Evolutionary conservation across 2,888 invertebrate species (phyloP), one percentile per base, ranked within the genome.

Genomic region (Coelopa pilipes): DNA sequence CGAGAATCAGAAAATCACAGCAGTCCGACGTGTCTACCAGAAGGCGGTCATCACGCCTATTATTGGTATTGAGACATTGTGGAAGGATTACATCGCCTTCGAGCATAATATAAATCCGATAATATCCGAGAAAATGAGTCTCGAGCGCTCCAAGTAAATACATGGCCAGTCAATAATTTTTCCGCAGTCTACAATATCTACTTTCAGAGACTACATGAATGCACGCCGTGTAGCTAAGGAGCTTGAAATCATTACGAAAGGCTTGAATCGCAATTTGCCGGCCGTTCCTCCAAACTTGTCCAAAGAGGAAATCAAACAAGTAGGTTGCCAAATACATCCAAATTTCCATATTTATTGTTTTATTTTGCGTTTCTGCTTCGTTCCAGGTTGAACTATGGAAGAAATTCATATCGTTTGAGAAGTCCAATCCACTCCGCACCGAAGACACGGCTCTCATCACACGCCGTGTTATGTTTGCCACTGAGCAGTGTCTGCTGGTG

Each of bases 1-100:
- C 0, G 99, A 99, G 88, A 99, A 99, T 88, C 99, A 99, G 89
- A 96, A 98, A 87, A 99, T 99, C 76, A 97, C 98, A 17, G 99
- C 99, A 1, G 97, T 99, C 3, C 90, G 99, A 63, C 97, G 98
- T 90, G 96, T 95, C 1, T 99, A 98, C 86, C 99, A 99, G 88
- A 91, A 96, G 75, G 98, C 97, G 0, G 96, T 98, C 0, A 92
- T 97, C 45, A 99, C 97, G 69, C 99, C 99, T 0, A 97, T 99
- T 90, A 93, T 96, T 62, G 98, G 98, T 75, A 97, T 99, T 84
- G 99, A 99, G 85, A 93, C 95, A 0, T 89, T 99, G 21, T 96
- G 96, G 96, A 98, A 98, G 84, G 99, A 99, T 82, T 99, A 99
- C 87, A 97, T 98, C 80, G 92, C 93, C 0, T 99, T 98, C 84